Conservation (phyloP, 1,140 invertebrate species). For the Probaryconus sp. region DNA sequence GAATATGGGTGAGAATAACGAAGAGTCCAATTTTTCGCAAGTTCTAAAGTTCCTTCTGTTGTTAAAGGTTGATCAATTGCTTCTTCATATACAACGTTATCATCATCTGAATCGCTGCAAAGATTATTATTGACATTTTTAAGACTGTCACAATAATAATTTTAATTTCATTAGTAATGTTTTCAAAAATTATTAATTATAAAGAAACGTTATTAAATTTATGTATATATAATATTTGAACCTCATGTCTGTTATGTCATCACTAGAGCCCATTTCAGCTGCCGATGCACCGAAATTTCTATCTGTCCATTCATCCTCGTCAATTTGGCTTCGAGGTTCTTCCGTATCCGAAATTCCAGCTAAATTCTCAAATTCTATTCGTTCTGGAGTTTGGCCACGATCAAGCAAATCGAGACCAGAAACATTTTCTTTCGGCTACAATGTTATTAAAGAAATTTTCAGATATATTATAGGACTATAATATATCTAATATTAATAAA, state of each 20-base stretch:
- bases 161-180: neutral
- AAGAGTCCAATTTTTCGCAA: constrained; percentile 82
- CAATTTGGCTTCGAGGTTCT: constrained; percentile 87
- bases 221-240: constrained; percentile 42
- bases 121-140: no score
- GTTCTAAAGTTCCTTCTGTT: constrained; percentile 82
- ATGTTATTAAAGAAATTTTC: neutral
- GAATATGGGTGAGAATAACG: constrained; percentile 77
- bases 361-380: constrained; percentile 87
- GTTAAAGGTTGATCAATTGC: constrained; percentile 82
- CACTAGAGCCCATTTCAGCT: constrained; percentile 84
- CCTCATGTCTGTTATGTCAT: constrained; percentile 86
- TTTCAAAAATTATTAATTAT: no score
- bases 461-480: no score
- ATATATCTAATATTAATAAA: no score
- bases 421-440: constrained; percentile 75
- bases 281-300: constrained; percentile 90
- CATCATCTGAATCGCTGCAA: constrained; percentile 80
- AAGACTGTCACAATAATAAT: constrained; percentile 1
- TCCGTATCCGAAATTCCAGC: constrained; percentile 83
- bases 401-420: constrained; percentile 81
- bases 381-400: constrained; percentile 86
- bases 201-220: no score
- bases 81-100: constrained; percentile 82
- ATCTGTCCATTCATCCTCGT: constrained; percentile 96